phyloP scores from a whole-genome alignment of 2,113 vertebrate species.

The Holacanthus passer region DNA sequence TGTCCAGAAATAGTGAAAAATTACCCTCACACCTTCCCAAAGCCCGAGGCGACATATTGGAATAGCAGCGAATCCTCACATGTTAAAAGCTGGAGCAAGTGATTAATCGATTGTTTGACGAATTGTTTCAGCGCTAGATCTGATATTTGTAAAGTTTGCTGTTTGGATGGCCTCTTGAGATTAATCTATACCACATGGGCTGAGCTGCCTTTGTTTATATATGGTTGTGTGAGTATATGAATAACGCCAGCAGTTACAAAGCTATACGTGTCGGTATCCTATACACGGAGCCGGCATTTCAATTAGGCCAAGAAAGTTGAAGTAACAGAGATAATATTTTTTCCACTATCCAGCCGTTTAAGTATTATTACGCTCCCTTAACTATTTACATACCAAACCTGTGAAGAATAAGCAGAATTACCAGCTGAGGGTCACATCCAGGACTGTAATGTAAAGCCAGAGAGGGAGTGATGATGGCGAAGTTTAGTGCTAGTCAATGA shows the following conservation, averaged over 20 bases:
- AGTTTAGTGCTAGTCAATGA: slow-evolving; percentile 73
- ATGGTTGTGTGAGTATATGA: slow-evolving; percentile 43
- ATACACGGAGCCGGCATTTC: slow-evolving; percentile 8
- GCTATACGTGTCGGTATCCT: slow-evolving; percentile 22
- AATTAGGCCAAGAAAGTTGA: slow-evolving; percentile 13
- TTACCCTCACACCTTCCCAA: neutral
- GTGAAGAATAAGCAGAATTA: slow-evolving; percentile 50
- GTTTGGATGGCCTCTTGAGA: slow-evolving; percentile 8
- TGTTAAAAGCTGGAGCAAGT: neutral
- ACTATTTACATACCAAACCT: slow-evolving; percentile 51
- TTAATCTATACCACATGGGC: slow-evolving; percentile 42
- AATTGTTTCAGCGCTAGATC: neutral
- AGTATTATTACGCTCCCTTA: slow-evolving; percentile 30
- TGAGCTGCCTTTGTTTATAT: slow-evolving; percentile 46
- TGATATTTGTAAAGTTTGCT: slow-evolving; percentile 18
- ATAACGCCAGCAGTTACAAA: slow-evolving; percentile 45
- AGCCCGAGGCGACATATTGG: neutral
- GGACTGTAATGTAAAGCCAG: slow-evolving; percentile 48
- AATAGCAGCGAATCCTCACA: neutral
- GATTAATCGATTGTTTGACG: neutral
- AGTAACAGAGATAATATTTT: slow-evolving; percentile 9
- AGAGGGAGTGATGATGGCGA: slow-evolving; percentile 62
- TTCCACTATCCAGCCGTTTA: slow-evolving; percentile 33
- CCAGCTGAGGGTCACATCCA: slow-evolving; percentile 57
- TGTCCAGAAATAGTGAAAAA: neutral